Percentiles rank a stretch among this genome's conserved stretches.
phyloP scores from a whole-genome alignment of 2,113 vertebrate genomes.

The Phrynosoma blainvillii region DNA sequence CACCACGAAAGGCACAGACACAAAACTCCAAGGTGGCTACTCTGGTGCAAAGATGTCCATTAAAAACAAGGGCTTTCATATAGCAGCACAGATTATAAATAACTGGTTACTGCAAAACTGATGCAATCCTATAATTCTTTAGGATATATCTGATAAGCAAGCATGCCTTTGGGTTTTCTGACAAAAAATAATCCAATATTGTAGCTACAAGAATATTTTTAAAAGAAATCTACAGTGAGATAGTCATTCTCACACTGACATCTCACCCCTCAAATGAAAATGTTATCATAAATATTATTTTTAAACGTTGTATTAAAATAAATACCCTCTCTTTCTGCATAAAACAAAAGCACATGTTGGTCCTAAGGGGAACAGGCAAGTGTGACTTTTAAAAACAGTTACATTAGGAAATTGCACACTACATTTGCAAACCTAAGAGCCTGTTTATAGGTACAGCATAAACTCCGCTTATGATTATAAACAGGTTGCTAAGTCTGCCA shows the following conservation, averaged over 20 bases:
- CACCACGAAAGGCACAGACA: not conserved
- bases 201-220: not conserved
- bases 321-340: slow-evolving; percentile 8
- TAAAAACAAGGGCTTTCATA: not conserved
- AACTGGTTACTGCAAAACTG: not conserved
- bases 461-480: too few species aligned
- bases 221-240: too few species aligned
- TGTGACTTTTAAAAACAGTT: not conserved
- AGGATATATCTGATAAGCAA: not conserved
- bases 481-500: too few species aligned
- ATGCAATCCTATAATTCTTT: not conserved
- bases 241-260: not conserved
- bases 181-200: not conserved
- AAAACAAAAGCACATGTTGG: slow-evolving; percentile 2
- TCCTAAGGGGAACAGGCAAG: slow-evolving; percentile 15
- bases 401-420: not conserved
- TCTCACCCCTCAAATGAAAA: not conserved
- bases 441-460: not conserved
- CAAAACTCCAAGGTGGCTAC: not conserved
- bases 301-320: not conserved
- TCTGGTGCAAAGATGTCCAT: not conserved
- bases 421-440: not conserved
- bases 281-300: not conserved
- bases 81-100: not conserved
- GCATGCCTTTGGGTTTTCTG: not conserved